Evolutionary conservation across 2,888 invertebrate species (phyloP), one percentile per base, ranked within the genome.

Genomic region (Petrolisthes manimaculis): DNA sequence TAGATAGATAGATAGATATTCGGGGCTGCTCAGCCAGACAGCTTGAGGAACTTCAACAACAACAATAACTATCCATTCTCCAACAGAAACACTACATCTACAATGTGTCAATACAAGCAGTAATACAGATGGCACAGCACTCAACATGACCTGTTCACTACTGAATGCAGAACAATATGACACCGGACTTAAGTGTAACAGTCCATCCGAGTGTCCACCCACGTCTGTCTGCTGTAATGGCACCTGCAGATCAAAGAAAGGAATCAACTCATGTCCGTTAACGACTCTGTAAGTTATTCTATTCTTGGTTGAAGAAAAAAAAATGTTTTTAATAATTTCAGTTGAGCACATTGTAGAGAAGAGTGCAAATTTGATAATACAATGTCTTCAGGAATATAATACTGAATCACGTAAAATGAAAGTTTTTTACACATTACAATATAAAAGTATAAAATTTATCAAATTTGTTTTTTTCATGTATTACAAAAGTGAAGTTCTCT

Each of bases 201-300:
- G 53, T 9, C 89, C 89, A 24, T 18, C 83, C 5, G 84, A 89
- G 69, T 89, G 89, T 71, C 84, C 86, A 4, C 71, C 61, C 1
- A 67, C 71, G 24, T 89, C 89, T 18, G 84, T 89, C 18, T 89
- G 89, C 51, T 89, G 89, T 83, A 18, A 18, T 2, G 86, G 89
- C 0, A 53, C 74, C 12, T 89, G 89, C 84, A 86, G 81, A 55
- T 77, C 86, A 18, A 54, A 21, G 21, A 83, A 75, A 8, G 89
- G 89, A 5, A 21, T 77, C 21, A 14, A 79, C 24, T 53, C 80
- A 37, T 89, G 89, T 74, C 89, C 89, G 4, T 24, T 77, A 5
- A 51, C 54, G 4, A 86, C 86, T 55, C 71, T 89, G 89, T 89
- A 51, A 84, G 89, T 54, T 67, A n/a, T 79, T 80, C 12, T 84